These are phyloP conservation scores for Tortrix viridana DNA, from an alignment of 2,888 invertebrate species.

Conservation along the genomic window DNA sequence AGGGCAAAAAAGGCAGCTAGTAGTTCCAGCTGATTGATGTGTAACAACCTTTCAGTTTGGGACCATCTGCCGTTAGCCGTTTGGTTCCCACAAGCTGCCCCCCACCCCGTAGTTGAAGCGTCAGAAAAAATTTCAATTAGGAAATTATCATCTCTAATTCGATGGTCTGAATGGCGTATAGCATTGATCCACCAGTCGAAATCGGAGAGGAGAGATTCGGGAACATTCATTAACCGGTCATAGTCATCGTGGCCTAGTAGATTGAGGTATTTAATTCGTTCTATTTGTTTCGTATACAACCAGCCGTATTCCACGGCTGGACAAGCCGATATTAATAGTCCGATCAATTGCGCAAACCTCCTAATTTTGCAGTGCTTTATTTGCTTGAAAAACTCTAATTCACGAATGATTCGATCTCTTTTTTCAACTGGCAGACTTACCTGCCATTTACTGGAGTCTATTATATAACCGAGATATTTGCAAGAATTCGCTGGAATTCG, in stretches of 20 bases:
- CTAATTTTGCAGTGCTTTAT: slow-evolving; percentile 1
- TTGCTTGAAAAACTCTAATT: not conserved
- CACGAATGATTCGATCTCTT: not conserved
- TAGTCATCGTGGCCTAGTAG: not conserved
- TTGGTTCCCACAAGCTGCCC: not conserved
- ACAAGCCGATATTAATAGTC: slow-evolving; percentile 1
- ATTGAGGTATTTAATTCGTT: not conserved
- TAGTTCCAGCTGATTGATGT: slow-evolving; percentile 6
- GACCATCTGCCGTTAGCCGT: slow-evolving; percentile 5
- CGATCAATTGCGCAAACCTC: not conserved
- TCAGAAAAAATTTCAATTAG: slow-evolving; percentile 7
- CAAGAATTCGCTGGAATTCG: not conserved
- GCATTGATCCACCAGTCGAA: slow-evolving; percentile 6
- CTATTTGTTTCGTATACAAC: slow-evolving; percentile 3
- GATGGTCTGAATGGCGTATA: not conserved
- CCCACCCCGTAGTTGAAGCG: slow-evolving; percentile 9
- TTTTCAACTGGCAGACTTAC: slow-evolving; percentile 1
- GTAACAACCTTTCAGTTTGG: not conserved
- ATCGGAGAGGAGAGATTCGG: not conserved
- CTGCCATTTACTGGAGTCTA: not conserved
- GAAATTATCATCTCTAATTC: slow-evolving; percentile 1
- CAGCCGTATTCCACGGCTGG: slow-evolving; percentile 15
- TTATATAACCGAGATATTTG: slow-evolving; percentile 4
- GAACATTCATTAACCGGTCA: not conserved
- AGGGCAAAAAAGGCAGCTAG: slow-evolving; percentile 7